phyloP scores from a whole-genome alignment of 2,797 vertebrate species.

The Rallus crepitans region DNA sequence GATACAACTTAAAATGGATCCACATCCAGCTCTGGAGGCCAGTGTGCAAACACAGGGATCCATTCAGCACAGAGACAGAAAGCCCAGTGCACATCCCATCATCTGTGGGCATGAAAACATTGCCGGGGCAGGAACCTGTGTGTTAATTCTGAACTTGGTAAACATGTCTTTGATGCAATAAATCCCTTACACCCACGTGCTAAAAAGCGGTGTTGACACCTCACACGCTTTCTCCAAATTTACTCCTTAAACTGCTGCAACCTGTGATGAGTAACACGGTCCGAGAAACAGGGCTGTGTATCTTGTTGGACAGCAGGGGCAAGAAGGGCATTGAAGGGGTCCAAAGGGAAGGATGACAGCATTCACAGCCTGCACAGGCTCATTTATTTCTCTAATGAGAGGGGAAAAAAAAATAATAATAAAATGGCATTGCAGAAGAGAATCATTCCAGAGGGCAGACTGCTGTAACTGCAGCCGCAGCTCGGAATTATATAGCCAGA shows the following conservation, averaged over 20 bases:
- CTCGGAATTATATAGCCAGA: conserved; percentile 4
- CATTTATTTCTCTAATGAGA: background rate
- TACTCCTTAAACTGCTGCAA: background rate
- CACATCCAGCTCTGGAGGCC: background rate
- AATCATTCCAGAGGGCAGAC: background rate
- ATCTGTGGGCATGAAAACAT: background rate
- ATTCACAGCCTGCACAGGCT: background rate
- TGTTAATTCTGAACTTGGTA: background rate
- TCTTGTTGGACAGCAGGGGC: background rate
- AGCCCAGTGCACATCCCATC: background rate
- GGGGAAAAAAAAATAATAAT: background rate
- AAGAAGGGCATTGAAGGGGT: background rate
- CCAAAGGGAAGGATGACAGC: background rate
- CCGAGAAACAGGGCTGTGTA: rapidly evolving
- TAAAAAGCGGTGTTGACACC: background rate
- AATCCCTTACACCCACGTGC: background rate
- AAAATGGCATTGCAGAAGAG: background rate
- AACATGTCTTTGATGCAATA: background rate
- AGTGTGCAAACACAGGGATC: background rate
- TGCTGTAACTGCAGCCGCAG: background rate
- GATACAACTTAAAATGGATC: no score
- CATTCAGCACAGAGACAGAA: background rate
- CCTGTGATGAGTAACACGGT: background rate
- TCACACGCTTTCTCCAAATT: rapidly evolving
- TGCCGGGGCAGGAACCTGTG: background rate